Conservation (phyloP, 92 coral and sea anemone genomes). For the Epizoanthus rinbou region DNA sequence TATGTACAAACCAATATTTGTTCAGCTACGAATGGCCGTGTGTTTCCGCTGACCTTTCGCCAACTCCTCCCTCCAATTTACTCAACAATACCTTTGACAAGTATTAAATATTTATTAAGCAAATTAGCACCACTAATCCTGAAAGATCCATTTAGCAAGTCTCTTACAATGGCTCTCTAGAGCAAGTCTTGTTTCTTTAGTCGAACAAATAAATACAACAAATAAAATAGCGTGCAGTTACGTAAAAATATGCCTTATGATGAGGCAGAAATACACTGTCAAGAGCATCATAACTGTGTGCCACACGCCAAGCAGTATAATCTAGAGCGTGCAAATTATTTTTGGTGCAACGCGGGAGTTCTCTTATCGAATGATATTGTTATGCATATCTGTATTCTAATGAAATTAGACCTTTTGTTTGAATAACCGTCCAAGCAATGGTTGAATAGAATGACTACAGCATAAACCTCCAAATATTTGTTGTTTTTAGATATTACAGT, state of each 20-base stretch:
- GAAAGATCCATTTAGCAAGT: constrained; percentile 46
- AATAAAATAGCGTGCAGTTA: neutral
- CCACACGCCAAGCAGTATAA: constrained; percentile 42
- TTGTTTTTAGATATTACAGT: constrained; percentile 38
- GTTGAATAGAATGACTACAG: constrained; percentile 44
- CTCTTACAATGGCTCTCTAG: constrained; percentile 40
- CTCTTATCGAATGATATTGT: constrained; percentile 63
- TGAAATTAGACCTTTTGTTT: constrained; percentile 71
- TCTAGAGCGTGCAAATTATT: constrained; percentile 37
- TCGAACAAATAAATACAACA: neutral
- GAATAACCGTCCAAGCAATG: constrained; percentile 37
- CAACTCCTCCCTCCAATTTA: constrained; percentile 94
- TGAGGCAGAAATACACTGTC: constrained; percentile 8
- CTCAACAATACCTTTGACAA: constrained; percentile 85
- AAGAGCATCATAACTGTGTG: constrained; percentile 29
- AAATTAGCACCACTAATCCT: constrained; percentile 68
- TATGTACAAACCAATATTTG: constrained; percentile 64
- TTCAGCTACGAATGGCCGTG: constrained; percentile 58
- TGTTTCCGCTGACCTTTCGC: constrained; percentile 67
- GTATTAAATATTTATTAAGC: constrained; percentile 85
- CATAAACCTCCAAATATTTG: constrained; percentile 41
- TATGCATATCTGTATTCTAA: constrained; percentile 63
- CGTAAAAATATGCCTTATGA: neutral
- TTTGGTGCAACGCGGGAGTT: constrained; percentile 53
- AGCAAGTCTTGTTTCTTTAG: constrained; percentile 17